These are phyloP conservation scores for Drosophila ohnishii DNA, from an alignment of 1,140 invertebrate genomes.

Conservation along the genomic window DNA sequence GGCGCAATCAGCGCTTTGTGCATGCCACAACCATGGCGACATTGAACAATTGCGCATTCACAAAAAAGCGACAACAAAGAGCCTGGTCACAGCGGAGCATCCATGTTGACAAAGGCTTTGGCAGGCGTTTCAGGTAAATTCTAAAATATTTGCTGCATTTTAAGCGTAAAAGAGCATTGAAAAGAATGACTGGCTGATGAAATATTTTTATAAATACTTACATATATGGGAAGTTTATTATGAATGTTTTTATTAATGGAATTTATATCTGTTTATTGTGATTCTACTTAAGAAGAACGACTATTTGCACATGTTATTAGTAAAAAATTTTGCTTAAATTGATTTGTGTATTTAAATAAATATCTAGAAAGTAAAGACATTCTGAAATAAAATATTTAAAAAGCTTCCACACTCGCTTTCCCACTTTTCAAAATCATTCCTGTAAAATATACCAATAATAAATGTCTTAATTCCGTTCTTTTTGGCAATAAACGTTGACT, in stretches of 20 bases:
- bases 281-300: neutral
- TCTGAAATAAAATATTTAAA: neutral
- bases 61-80: conserved; percentile 35
- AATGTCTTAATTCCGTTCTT: conserved; percentile 10
- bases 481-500: conserved; percentile 24
- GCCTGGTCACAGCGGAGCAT: conserved; percentile 22
- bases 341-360: neutral
- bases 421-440: neutral
- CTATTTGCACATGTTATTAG: neutral
- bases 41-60: conserved; percentile 40
- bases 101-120: conserved; percentile 45
- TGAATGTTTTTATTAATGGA: neutral
- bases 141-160: conserved; percentile 39
- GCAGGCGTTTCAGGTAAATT: conserved; percentile 37
- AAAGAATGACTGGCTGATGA: neutral
- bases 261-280: too few relatives aligned
- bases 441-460: neutral
- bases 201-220: neutral
- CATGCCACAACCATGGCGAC: conserved; percentile 50
- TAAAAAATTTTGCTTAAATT: neutral
- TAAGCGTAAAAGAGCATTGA: neutral
- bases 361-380: too few relatives aligned
- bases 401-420: neutral
- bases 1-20: conserved; percentile 69
- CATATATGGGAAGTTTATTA: neutral